Evolutionary conservation across 2,113 vertebrate species (phyloP), one percentile per base, ranked within the genome.

Genomic region (Clarias macrocephalus): DNA sequence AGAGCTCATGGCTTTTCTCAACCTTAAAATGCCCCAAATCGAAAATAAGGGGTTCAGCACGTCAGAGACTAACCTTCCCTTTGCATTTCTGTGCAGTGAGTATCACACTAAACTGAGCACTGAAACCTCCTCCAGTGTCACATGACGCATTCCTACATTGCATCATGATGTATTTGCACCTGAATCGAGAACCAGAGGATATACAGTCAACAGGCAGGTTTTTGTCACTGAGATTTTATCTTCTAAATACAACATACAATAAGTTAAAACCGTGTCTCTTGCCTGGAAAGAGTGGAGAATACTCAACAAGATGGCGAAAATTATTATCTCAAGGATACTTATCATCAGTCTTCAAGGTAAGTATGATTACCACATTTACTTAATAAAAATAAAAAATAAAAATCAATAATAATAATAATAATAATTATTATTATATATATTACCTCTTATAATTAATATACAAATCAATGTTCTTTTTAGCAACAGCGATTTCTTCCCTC

Each of bases 41-140:
- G 9, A 7, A 6, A 83, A 2, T 48, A 62, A 72, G 1, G 83
- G 82, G 13, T 85, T 91, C 62, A 82, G 0, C 0, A 56, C 90
- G 18, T 15, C 84, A 60, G 90, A 37, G 72, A 65, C 19, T 85
- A 91, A 33, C 33, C 75, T 87, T 68, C 12, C 80, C 28, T 30
- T 12, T 87, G 25, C 89, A 89, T 48, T 84, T 83, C 85, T 90
- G 42, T 42, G 42, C 42, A 42, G 42, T 42, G 42, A 42, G 42
- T 42, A 42, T 5, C 42, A 42, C 42, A 42, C 42, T 48, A 48
- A 48, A 48, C 42, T 48, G 42, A 7, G 42, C 42, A 48, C 42
- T 48, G 42, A 48, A 48, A 48, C 42, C 42, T 6, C 42, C 42
- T 6, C 5, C 42, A 6, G 42, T 48, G 42, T 48, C 42, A 48